Evolutionary conservation across 2,113 vertebrate species (phyloP).

Genomic region (Cairina moschata): DNA sequence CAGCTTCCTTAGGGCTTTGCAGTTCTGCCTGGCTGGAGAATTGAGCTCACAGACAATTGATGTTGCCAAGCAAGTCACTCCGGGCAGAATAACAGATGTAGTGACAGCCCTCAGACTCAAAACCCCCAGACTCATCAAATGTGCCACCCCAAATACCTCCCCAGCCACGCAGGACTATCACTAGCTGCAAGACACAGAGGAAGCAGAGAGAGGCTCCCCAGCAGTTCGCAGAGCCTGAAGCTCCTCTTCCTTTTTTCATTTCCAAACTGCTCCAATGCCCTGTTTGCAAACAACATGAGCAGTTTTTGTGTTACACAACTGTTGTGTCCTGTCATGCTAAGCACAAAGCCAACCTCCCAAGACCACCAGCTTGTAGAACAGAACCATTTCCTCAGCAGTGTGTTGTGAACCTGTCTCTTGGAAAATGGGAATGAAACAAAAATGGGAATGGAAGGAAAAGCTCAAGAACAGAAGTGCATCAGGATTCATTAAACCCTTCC

Average conservation of each 20-base stretch:
- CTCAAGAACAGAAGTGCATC: background rate
- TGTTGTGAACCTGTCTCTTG: background rate
- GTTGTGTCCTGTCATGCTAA: too few relatives aligned
- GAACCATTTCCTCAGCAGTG: background rate
- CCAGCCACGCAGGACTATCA: background rate
- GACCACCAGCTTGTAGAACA: background rate
- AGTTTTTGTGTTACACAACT: too few relatives aligned
- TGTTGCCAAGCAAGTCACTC: background rate
- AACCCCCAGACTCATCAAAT: background rate
- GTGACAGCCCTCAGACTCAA: background rate
- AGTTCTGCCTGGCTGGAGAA: background rate
- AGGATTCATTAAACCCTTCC: background rate
- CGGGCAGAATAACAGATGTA: background rate
- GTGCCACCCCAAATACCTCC: background rate
- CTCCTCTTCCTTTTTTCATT: too few relatives aligned
- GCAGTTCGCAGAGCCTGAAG: too few relatives aligned
- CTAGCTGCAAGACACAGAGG: fast-evolving
- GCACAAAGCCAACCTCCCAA: too few relatives aligned
- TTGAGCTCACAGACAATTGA: background rate
- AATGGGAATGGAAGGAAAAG: background rate
- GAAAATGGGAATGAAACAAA: background rate
- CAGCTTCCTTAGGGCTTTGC: background rate
- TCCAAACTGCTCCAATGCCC: too few relatives aligned
- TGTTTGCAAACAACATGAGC: too few relatives aligned
- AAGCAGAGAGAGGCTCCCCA: too few relatives aligned